phyloP scores from a whole-genome alignment of 2,797 vertebrate genomes.

The Dromococcyx pavoninus region DNA sequence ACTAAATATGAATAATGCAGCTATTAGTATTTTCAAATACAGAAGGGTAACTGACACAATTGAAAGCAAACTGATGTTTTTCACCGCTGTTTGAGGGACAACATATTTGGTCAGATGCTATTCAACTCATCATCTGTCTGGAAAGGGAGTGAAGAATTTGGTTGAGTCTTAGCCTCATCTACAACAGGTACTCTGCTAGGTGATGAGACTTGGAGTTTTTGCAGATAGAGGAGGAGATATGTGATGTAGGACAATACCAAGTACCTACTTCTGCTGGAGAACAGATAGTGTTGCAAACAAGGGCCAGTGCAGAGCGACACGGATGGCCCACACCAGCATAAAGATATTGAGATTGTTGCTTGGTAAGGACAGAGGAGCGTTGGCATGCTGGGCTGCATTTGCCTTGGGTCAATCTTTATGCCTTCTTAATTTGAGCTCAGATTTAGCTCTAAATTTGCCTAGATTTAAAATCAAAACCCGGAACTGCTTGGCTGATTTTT shows the following conservation, averaged over 20 bases:
- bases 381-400: not conserved
- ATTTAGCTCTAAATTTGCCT: not conserved
- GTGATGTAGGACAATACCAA: not conserved
- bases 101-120: not conserved
- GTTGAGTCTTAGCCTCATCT: not conserved
- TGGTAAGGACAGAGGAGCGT: not conserved
- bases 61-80: not conserved
- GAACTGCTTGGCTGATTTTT: not conserved
- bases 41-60: not conserved
- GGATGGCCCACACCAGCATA: not conserved
- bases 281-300: not conserved
- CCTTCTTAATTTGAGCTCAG: not conserved
- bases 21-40: not conserved
- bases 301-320: not conserved
- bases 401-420: not conserved
- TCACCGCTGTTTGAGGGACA: not conserved
- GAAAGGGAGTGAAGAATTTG: not conserved
- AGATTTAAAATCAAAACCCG: not conserved
- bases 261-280: not conserved
- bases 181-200: not conserved
- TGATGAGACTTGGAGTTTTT: not conserved
- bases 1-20: not conserved
- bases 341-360: not conserved
- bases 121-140: not conserved
- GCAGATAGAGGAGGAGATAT: not conserved